Evolutionary conservation across 2,888 invertebrate species (phyloP).

Genomic region (Cosmia trapezina): DNA sequence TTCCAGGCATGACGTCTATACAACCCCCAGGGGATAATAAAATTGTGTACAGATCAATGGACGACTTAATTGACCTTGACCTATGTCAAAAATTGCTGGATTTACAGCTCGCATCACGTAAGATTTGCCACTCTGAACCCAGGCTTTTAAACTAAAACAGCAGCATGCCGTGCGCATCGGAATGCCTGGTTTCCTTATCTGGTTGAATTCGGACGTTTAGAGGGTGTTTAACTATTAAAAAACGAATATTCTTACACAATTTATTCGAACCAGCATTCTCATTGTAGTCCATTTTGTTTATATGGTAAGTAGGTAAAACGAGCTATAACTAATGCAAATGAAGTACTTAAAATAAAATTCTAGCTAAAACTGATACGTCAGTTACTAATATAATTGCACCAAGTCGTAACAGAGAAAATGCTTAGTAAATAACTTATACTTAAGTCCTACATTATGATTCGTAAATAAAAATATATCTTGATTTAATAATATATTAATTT

Average conservation of each 20-base stretch:
- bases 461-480: conserved; percentile 76
- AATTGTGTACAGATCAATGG: too few species aligned
- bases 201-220: background rate
- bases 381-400: conserved; percentile 86
- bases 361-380: conserved; percentile 76
- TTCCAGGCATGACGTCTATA: too few species aligned
- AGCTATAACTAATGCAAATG: conserved; percentile 71
- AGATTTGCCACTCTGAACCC: too few species aligned
- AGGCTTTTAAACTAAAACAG: too few species aligned
- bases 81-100: too few species aligned
- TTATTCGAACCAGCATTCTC: conserved; percentile 83
- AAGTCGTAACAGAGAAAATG: conserved; percentile 82
- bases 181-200: too few species aligned
- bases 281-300: conserved; percentile 75
- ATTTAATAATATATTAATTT: conserved; percentile 79
- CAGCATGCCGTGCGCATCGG: too few species aligned
- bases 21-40: too few species aligned
- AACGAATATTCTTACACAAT: conserved; percentile 74
- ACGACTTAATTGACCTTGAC: too few species aligned
- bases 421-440: conserved; percentile 77
- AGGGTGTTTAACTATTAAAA: conserved; percentile 60
- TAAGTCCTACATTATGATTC: conserved; percentile 65
- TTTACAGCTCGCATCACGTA: too few species aligned
- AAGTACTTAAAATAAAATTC: conserved; percentile 72
- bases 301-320: conserved; percentile 74